These are phyloP conservation scores for Rafetus swinhoei DNA, from an alignment of 2,113 vertebrate species.

Conservation along the genomic window DNA sequence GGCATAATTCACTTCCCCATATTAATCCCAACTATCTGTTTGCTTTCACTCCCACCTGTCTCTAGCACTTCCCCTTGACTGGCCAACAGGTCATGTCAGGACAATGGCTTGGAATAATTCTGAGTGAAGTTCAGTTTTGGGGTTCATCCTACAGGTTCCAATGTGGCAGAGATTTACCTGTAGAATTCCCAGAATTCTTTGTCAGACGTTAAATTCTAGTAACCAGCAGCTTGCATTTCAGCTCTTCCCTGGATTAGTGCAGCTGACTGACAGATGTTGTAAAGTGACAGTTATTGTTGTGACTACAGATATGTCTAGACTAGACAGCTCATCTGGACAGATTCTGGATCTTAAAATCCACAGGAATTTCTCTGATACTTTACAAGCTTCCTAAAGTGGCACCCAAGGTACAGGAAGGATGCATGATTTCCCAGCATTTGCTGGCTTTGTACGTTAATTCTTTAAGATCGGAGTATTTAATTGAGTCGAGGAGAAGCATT, in stretches of 20 bases:
- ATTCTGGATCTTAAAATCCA: neutral
- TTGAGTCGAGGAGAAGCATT: neutral
- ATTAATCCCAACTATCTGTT: neutral
- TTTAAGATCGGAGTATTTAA: neutral
- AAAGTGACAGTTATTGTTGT: neutral
- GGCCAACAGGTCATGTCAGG: neutral
- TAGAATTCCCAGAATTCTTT: neutral
- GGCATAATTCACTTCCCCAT: neutral
- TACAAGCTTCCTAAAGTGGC: neutral
- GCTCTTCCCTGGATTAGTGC: neutral
- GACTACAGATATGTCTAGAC: neutral
- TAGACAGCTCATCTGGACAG: neutral
- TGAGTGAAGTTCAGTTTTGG: neutral
- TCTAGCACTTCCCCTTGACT: neutral
- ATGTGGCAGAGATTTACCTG: neutral
- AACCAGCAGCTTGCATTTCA: neutral
- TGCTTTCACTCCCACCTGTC: neutral
- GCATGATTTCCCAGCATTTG: neutral
- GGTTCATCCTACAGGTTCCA: neutral
- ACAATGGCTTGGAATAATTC: neutral
- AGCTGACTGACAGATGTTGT: neutral
- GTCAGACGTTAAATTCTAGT: neutral
- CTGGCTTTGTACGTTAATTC: neutral
- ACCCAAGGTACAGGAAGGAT: neutral
- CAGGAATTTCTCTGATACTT: neutral